A percentile compares a stretch with the other conserved stretches of the same genome.
Evolutionary conservation across 2,888 invertebrate genomes (phyloP).

Genomic region (Mongoloraphidia duomilia): DNA sequence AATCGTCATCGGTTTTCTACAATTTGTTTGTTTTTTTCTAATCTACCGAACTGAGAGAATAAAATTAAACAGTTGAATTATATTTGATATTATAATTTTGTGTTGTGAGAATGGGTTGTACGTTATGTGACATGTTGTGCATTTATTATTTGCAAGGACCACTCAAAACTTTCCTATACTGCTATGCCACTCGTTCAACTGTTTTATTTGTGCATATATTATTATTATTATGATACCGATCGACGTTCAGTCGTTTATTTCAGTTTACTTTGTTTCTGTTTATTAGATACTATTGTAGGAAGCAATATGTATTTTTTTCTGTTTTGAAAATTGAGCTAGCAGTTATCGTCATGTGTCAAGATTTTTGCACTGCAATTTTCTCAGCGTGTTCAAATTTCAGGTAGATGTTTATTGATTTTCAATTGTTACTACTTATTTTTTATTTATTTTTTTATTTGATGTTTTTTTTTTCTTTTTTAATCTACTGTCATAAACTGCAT

Average conservation of each 20-base stretch:
- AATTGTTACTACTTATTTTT: constrained; percentile 5
- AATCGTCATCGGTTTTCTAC: too few relatives aligned
- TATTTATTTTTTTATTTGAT: constrained; percentile 21
- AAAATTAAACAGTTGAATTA: too few relatives aligned
- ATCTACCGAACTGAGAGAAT: too few relatives aligned
- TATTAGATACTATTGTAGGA: constrained; percentile 1
- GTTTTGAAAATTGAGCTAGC: not conserved
- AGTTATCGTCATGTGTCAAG: constrained; percentile 13
- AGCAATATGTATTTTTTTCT: constrained; percentile 3
- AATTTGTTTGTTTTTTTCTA: too few relatives aligned
- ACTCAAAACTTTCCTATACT: constrained; percentile 55
- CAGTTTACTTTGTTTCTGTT: constrained; percentile 10
- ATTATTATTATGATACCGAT: too few relatives aligned
- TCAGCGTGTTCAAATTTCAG: constrained; percentile 19
- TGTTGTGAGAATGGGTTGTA: constrained; percentile 32
- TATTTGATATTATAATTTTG: constrained; percentile 18
- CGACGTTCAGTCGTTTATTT: not conserved
- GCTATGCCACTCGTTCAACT: constrained; percentile 32
- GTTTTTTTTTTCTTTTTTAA: constrained; percentile 25
- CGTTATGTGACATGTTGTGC: constrained; percentile 23
- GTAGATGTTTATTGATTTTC: constrained; percentile 15
- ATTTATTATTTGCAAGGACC: constrained; percentile 56
- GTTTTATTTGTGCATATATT: constrained; percentile 16
- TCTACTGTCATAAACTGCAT: constrained; percentile 15
- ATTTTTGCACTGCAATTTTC: constrained; percentile 17